Base-by-base conservation (phyloP, 1,140 invertebrate species). In the Drosophila ananassae region DNA sequence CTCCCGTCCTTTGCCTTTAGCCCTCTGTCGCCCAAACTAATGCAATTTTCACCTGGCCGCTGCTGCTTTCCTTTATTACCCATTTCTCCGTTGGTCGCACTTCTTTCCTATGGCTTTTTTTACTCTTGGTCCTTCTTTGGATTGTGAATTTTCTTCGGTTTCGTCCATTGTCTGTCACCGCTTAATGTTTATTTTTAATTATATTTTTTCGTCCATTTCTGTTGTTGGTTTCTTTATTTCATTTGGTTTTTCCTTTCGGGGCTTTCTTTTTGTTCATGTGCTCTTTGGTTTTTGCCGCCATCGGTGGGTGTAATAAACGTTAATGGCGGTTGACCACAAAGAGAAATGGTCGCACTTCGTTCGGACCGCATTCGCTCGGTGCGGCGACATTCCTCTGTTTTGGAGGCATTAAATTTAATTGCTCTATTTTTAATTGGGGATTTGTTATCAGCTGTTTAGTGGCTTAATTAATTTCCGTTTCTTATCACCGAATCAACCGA, bases 151-250 rank as follows among this genome's bases (percentile, higher is more conserved):
- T 58, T 60, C n/a, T 21, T 21, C 22, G 22, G 13, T 69, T 54
- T 44, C 62, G 50, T 9, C 25, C 72, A 63, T 78, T 85, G 75
- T 87, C 83, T 73, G 63, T 59, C 66, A 21, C 66, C 73, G 83
- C 75, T 59, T 89, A 87, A 87, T 87, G 82, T 89, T 87, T 87
- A 89, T 87, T 87, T 87, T 87, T 87, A 87, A 87, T 87, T 87
- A 87, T 87, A 76, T 87, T 79, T 87, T 79, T 81, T 78, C 47
- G 41, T 53, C 57, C 59, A 66, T 53, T 80, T 60, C 72, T 64
- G 51, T 48, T 61, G 25, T 72, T 69, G 79, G 55, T 59, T 53
- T 82, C 68, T 56, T 63, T 39, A 41, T 54, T 37, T 58, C n/a
- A 59, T 32, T 60, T 58, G 61, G 17, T 50, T 9, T 28, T 61